Conservation (phyloP, 2,888 invertebrate genomes). For the Eristalis intricaria region DNA sequence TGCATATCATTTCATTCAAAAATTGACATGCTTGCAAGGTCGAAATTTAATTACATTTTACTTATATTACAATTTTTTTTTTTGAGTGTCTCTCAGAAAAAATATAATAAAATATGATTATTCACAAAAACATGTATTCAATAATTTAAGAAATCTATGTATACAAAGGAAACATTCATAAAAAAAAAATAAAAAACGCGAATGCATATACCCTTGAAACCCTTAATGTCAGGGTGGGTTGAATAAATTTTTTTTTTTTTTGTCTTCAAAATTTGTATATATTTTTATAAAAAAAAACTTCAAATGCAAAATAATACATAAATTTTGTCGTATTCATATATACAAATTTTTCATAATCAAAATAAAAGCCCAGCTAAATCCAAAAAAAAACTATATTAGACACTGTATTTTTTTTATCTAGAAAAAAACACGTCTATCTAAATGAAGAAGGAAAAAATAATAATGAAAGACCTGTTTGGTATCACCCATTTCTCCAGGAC, state of each 20-base stretch:
- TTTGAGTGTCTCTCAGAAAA: not conserved
- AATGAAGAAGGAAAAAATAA: constrained; percentile 8
- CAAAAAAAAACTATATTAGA: constrained; percentile 42
- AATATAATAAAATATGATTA: constrained; percentile 7
- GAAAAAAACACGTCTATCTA: constrained; percentile 40
- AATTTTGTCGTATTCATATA: not conserved
- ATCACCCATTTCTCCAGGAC: constrained; percentile 90
- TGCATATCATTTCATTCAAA: not conserved
- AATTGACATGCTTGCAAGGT: not conserved
- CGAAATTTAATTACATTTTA: not conserved
- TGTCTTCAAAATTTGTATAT: not conserved
- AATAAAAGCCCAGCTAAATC: constrained; percentile 42
- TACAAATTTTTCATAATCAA: not conserved
- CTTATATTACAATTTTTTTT: constrained; percentile 41
- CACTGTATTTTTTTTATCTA: constrained; percentile 43
- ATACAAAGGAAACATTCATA: not conserved
- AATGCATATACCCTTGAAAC: constrained; percentile 35
- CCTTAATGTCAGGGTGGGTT: constrained; percentile 66
- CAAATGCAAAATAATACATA: constrained; percentile 32
- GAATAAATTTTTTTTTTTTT: not conserved
- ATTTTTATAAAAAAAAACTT: constrained; percentile 32
- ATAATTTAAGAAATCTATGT: not conserved
- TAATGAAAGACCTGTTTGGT: constrained; percentile 85
- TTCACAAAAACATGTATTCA: constrained; percentile 35
- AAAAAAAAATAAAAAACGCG: constrained; percentile 17